Evolutionary conservation across 1,140 invertebrate genomes (phyloP).

Genomic region (Papilio dardanus): DNA sequence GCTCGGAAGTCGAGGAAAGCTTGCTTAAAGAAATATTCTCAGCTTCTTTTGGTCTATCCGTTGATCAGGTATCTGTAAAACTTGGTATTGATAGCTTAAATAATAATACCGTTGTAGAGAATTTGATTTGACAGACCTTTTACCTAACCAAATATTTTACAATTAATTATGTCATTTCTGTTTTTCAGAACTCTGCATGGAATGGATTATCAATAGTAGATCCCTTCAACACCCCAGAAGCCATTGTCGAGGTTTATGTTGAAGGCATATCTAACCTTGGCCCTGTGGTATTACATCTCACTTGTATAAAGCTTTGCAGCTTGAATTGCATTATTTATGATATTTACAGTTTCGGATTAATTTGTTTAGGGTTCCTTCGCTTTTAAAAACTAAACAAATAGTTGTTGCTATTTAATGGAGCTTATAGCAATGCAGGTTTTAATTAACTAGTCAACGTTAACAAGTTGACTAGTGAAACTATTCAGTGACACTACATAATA

Average conservation of each 20-base stretch:
- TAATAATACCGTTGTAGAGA: not conserved
- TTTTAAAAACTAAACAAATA: no score
- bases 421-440: no score
- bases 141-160: not conserved
- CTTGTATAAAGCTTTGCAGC: no score
- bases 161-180: conserved; percentile 8
- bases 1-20: conserved; percentile 76
- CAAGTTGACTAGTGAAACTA: not conserved
- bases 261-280: conserved; percentile 86
- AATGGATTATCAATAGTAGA: conserved; percentile 86
- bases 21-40: conserved; percentile 88
- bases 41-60: conserved; percentile 87
- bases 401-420: no score
- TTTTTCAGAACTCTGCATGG: conserved; percentile 86
- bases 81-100: not conserved
- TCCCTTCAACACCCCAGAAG: conserved; percentile 90
- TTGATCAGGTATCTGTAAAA: conserved; percentile 76
- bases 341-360: no score
- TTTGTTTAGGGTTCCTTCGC: no score
- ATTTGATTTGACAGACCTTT: not conserved
- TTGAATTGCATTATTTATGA: no score
- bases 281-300: conserved; percentile 46
- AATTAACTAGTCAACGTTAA: no score
- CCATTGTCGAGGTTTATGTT: conserved; percentile 88
- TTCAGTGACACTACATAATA: not conserved